Base-by-base conservation (phyloP, 23 tunicate genomes). In the Styela clava region DNA sequence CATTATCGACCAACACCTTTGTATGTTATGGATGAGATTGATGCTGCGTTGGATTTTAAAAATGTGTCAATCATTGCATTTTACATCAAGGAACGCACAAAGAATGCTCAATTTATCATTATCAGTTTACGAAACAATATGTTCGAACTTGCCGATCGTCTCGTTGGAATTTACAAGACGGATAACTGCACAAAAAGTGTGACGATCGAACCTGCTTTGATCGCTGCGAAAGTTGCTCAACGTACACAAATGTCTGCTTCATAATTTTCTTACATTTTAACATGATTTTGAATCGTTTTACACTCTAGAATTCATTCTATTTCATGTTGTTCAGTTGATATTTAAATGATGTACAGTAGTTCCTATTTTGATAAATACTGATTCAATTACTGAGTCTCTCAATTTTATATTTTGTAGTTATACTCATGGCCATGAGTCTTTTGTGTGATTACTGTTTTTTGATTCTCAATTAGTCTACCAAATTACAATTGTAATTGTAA, bases 11-110 rank as follows among this genome's bases (percentile, higher is more conserved):
- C 99, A 9, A 95, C 96, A 34, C 99, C 99, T 3, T 82, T 95
- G 7, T 95, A 95, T 74, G 99, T 95, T 2, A 95, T 95, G 99
- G 99, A 95, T 74, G 99, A 95, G 52, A 95, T 95, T 18, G 99
- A 95, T 62, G 99, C 99, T 29, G 99, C 99, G 20, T 79, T 95
- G 25, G 99, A 95, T 65, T 83, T 90, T 52, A 95, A 90, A 76
- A 95, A 95, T 67, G 99, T 95, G 28, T 86, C 99, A 18, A 95
- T 95, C 2, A 90, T 95, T 24, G 99, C 99, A 30, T 83, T 74
- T 73, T 94, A 88, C 86, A 78, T 74, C 52, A 67, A 34, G 70
- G 91, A 94, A 79, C 88, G 99, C 20, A 94, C 95, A 0, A 82
- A 82, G 62, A 86, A 94, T 73, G 99, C 95, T 0, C 95, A 95